Evolutionary conservation across 2,888 invertebrate genomes (phyloP), one percentile per base, ranked within the genome.

Genomic region (Pimpla rufipes): DNA sequence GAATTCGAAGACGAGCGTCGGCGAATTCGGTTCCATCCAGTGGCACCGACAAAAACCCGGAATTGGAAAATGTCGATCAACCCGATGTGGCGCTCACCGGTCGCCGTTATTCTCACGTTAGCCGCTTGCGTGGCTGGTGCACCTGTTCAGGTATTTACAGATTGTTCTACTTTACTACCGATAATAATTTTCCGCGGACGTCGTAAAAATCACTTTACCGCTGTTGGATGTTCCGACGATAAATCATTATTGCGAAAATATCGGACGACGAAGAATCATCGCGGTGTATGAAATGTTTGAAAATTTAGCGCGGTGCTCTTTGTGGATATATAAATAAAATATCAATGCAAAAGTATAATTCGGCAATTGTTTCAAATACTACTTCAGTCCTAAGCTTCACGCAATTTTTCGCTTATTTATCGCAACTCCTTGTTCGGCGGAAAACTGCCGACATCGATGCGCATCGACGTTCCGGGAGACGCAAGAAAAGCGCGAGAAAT

Each of bases 61-160:
- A 80, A 57, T 47, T 75, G 55, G 62, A 76, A 42, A 37, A 87
- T 87, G 85, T 42, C 71, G 64, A 84, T 71, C 64, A 45, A 29
- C 40, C 73, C 74, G 62, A 55, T 80, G 68, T 71, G 75, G 35
- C 42, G 59, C 57, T 68, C 76, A 40, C 29, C 79, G n/a, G 66
- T 79, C 50, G 73, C 85, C 57, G 74, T 89, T 73, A 64, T 84
- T 11, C 18, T 87, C 55, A 77, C 82, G 23, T 62, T 83, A 2
- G 45, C 79, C 42, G 68, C 81, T 13, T 87, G 73, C 79, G 85
- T 79, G n/a, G 64, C 76, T 35, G 88, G 85, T 18, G 87, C 87
- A 18, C 88, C 90, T 10, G 42, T 86, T 13, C 88, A 88, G 88
- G 90, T 90, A 89, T 55, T 78, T 71, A 10, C 29, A 18, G n/a